Base-by-base conservation (phyloP, 2,797 vertebrate genomes). In the Lepilemur septentrionalis region DNA sequence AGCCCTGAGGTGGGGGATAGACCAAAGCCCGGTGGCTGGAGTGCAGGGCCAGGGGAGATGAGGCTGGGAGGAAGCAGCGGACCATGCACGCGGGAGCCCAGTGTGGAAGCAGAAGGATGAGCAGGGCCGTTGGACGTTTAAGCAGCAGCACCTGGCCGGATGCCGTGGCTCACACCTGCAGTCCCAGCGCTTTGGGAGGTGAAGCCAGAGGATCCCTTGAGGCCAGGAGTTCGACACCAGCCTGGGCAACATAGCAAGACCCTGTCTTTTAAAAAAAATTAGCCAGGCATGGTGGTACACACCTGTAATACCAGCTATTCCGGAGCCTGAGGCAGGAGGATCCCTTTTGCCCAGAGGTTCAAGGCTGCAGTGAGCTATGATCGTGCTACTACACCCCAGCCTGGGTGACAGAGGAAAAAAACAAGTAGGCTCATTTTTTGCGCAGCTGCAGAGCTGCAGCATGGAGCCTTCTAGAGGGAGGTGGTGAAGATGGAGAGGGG, bases 401-500 rank as follows among this genome's bases (percentile, higher is more conserved):
- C 14, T 15, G 13, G 30, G 30, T 63, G 61, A 17, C 6, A 32
- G 61, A 63, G 55, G 55, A 8, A 3, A 4, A 57, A 23, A 23
- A 52, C 22, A 32, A n/a, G 30, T 32, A 7, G 30, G 14, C 30
- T 7, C 30, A n/a, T 65, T 8, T n/a, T 65, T 15, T 7, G 0
- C 30, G 12, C 28, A 1, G 52, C 46, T 14, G 8, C 20, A 1
- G 2, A 1, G 38, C 46, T 14, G 8, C 32, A 1, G 2, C 5
- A 1, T 43, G 32, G 43, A 5, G 69, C 15, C 32, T 18, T 13
- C 38, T 28, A 32, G 55, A 76, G 20, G 43, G 48, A 59, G 50
- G 8, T 0, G 25, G 23, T 11, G 5, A 35, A 1, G 9, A 4
- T 4, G 4, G 22, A 35, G 70, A 8, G 38, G 2, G 10, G 22